Conservation (phyloP, 2,888 invertebrate genomes). For the Nephrotoma flavescens region DNA sequence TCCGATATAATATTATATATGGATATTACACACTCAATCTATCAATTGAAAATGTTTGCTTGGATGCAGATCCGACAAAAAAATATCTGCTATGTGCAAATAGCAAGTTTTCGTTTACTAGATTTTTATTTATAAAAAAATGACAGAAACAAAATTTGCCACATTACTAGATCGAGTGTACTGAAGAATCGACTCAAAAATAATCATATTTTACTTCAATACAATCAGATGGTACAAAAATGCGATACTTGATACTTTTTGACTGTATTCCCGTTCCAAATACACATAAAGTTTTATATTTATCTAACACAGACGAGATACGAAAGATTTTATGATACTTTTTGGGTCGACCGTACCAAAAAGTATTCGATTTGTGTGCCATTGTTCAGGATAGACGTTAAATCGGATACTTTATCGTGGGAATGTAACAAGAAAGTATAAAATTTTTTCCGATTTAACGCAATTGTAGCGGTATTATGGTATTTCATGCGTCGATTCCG, state of each 20-base stretch:
- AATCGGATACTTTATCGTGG: constrained; percentile 20
- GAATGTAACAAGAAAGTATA: constrained; percentile 1
- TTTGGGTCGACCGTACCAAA: constrained; percentile 25
- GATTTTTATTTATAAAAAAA: background rate
- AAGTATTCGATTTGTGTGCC: constrained; percentile 17
- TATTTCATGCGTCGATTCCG: constrained; percentile 8
- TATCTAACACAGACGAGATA: constrained; percentile 18
- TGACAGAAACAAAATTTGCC: background rate
- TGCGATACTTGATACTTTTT: constrained; percentile 18
- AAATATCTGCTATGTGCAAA: background rate
- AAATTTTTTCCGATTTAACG: background rate
- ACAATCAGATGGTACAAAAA: background rate
- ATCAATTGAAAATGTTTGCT: background rate
- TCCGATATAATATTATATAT: background rate
- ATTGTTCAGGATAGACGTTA: constrained; percentile 15
- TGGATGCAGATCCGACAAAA: background rate
- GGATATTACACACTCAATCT: background rate
- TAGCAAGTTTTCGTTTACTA: background rate
- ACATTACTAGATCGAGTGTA: constrained; percentile 20
- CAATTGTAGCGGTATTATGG: background rate
- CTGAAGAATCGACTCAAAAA: constrained; percentile 6
- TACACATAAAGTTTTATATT: constrained; percentile 26
- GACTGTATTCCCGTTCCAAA: constrained; percentile 26
- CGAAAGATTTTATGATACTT: constrained; percentile 31
- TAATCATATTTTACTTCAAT: background rate